Evolutionary conservation across 2,113 vertebrate species (phyloP).

Genomic region (Micronycteris hirsuta): DNA sequence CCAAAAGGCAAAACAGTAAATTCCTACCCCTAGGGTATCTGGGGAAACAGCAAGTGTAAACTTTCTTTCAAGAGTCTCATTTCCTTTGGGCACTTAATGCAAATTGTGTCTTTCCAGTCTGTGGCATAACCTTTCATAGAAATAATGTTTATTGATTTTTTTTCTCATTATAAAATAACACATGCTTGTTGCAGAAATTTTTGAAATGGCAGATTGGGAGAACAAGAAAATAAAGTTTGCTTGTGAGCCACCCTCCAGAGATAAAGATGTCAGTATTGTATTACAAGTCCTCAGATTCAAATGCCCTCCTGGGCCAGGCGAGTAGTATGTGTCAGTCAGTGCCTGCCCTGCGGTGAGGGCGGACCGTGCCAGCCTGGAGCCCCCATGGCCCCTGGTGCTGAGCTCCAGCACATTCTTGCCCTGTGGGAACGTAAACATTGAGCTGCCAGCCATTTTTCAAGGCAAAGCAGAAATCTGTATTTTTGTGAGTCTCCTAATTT

Average conservation of each 20-base stretch:
- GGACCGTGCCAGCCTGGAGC: neutral
- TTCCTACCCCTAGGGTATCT: neutral
- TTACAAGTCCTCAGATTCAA: neutral
- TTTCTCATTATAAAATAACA: slow-evolving; percentile 26
- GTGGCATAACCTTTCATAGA: slow-evolving; percentile 17
- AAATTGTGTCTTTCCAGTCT: neutral
- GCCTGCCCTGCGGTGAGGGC: neutral
- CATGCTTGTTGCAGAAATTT: neutral
- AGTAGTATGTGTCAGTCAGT: neutral
- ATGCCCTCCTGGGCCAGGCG: neutral
- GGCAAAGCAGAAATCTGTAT: neutral
- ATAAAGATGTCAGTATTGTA: neutral
- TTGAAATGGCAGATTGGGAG: neutral
- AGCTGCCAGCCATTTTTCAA: neutral
- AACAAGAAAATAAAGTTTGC: neutral
- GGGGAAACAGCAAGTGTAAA: neutral
- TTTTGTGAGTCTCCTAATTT: neutral
- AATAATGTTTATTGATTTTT: slow-evolving; percentile 15
- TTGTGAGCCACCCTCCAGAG: neutral
- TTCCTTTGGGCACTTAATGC: neutral
- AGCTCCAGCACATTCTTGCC: neutral
- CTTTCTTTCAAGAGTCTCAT: neutral
- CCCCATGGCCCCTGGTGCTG: fast-evolving
- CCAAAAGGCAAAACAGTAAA: slow-evolving; percentile 31
- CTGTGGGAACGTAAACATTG: neutral